Percentiles rank a stretch among this genome's conserved stretches.
These are phyloP conservation scores for Thymelicus acteon DNA, from an alignment of 2,888 invertebrate species.

Conservation along the genomic window DNA sequence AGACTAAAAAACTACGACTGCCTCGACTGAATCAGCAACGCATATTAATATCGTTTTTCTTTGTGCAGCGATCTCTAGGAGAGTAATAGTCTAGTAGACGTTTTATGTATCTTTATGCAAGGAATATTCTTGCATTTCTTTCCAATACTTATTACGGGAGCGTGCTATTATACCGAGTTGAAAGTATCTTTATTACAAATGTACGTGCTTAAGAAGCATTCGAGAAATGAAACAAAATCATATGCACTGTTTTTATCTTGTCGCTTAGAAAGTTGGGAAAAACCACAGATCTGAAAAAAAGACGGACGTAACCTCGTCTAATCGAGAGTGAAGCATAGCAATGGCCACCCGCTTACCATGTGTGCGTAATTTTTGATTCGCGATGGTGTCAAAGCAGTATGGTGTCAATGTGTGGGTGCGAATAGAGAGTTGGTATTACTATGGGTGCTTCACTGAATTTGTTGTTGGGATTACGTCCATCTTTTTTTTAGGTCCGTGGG, in stretches of 20 bases:
- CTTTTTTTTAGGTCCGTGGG: too few species aligned
- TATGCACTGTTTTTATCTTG: not conserved
- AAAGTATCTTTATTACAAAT: constrained; percentile 23
- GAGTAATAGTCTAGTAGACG: constrained; percentile 8
- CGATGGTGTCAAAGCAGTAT: too few species aligned
- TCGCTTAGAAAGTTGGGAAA: too few species aligned
- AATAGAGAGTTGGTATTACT: too few species aligned
- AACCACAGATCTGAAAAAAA: too few species aligned
- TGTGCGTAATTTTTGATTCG: too few species aligned
- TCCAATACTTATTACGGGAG: constrained; percentile 29
- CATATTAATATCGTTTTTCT: constrained; percentile 16
- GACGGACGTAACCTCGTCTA: too few species aligned
- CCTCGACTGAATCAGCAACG: constrained; percentile 8
- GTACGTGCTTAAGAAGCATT: constrained; percentile 29
- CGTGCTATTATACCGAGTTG: constrained; percentile 20
- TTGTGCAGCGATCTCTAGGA: constrained; percentile 18
- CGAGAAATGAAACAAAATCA: constrained; percentile 4
- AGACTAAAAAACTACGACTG: not conserved
- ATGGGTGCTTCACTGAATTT: too few species aligned
- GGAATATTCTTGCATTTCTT: constrained; percentile 27
- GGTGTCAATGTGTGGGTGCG: too few species aligned
- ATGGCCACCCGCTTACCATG: too few species aligned
- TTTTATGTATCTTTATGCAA: constrained; percentile 20
- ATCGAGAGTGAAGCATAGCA: too few species aligned
- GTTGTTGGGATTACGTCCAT: too few species aligned